Evolutionary conservation across 2,888 invertebrate genomes (phyloP).

Genomic region (Myathropa florea): DNA sequence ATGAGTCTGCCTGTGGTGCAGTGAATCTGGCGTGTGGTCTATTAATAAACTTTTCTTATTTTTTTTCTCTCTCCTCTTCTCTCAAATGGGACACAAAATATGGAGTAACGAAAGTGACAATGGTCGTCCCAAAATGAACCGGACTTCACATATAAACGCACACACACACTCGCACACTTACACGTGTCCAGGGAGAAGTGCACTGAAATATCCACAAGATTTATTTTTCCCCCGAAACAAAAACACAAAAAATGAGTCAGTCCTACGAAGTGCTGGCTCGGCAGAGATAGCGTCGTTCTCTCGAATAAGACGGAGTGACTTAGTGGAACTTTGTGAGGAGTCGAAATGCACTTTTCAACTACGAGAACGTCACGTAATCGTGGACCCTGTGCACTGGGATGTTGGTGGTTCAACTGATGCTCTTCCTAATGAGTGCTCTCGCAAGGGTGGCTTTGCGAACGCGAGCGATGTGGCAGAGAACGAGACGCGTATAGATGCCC

Average conservation of each 20-base stretch:
- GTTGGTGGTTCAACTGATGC: conserved; percentile 5
- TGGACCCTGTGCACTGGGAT: conserved; percentile 13
- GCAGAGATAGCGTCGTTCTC: too few relatives aligned
- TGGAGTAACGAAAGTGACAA: conserved; percentile 43
- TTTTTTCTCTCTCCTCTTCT: neutral
- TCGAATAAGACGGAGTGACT: conserved; percentile 2
- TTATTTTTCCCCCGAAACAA: neutral
- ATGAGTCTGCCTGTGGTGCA: conserved; percentile 2
- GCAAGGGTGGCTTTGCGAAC: conserved; percentile 30
- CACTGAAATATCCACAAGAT: neutral
- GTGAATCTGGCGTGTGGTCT: neutral
- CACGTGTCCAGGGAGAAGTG: neutral
- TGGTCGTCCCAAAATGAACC: neutral
- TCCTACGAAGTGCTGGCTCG: too few relatives aligned
- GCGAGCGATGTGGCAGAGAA: neutral
- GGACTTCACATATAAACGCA: too few relatives aligned
- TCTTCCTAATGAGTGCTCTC: conserved; percentile 49
- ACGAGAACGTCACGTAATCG: conserved; percentile 39
- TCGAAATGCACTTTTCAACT: conserved; percentile 9
- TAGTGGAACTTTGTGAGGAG: conserved; percentile 5
- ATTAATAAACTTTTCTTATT: conserved; percentile 42
- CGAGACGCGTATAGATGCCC: neutral
- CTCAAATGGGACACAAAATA: conserved; percentile 49
- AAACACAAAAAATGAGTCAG: neutral
- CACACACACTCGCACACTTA: neutral